Conservation (phyloP, 53 echinoderm and acorn worm species). For the Temnopleurus reevesii region DNA sequence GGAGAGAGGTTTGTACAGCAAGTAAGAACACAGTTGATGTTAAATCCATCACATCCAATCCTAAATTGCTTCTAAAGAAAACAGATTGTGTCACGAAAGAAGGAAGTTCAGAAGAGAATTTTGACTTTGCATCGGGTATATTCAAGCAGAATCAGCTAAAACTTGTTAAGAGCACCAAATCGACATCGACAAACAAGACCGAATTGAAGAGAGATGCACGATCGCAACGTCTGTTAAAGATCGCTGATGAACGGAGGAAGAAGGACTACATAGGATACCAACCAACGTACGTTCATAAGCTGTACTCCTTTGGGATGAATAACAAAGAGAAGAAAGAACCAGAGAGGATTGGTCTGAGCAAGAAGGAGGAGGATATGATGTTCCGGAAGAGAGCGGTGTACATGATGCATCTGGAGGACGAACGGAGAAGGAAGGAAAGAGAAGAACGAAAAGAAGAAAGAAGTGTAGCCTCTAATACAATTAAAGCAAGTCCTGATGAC, state of each 20-base stretch:
- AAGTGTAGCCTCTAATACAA: background rate
- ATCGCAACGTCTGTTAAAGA: background rate
- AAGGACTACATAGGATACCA: slow-evolving; percentile 32
- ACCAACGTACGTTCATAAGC: slow-evolving; percentile 10
- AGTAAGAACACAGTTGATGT: background rate
- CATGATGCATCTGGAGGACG: slow-evolving; percentile 36
- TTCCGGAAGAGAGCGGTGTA: slow-evolving; percentile 40
- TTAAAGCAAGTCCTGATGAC: background rate
- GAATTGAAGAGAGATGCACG: background rate
- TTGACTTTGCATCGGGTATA: slow-evolving; percentile 36
- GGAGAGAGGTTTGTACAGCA: background rate
- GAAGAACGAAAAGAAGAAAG: background rate
- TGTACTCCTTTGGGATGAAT: slow-evolving; percentile 28
- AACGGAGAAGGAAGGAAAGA: slow-evolving; percentile 10
- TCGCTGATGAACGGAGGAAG: background rate
- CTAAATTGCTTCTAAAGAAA: too few species aligned
- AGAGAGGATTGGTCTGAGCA: background rate
- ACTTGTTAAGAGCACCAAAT: background rate
- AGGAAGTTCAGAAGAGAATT: background rate
- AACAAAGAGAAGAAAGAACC: slow-evolving; percentile 37
- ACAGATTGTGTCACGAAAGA: background rate
- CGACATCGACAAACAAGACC: background rate
- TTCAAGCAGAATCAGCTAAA: background rate
- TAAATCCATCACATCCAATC: too few species aligned
- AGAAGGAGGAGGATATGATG: slow-evolving; percentile 33